Evolutionary conservation across 2,113 vertebrate genomes (phyloP).

Genomic region (Rostratula benghalensis): DNA sequence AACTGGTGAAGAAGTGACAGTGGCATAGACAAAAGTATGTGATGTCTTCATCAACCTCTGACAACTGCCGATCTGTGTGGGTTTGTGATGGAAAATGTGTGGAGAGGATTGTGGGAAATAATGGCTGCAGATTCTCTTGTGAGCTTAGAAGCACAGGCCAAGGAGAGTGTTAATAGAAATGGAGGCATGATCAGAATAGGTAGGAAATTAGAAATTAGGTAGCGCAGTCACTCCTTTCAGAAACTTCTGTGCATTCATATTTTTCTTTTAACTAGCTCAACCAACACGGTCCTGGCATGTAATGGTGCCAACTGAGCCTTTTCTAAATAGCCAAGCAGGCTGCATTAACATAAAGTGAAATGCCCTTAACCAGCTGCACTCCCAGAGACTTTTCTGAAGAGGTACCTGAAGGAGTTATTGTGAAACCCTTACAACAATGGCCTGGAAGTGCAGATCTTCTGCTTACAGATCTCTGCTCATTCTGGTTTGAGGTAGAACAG

Average conservation of each 20-base stretch:
- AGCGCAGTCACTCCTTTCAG: not conserved
- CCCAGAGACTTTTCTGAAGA: not conserved
- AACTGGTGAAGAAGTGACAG: conserved; percentile 28
- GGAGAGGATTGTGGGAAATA: not conserved
- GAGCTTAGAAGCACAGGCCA: not conserved
- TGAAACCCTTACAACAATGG: not conserved
- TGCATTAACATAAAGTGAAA: not conserved
- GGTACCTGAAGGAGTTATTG: not conserved
- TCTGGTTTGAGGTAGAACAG: not conserved
- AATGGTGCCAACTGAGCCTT: not conserved
- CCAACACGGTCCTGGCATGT: not conserved
- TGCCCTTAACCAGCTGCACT: not conserved
- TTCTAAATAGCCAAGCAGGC: not conserved
- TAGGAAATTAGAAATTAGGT: not conserved
- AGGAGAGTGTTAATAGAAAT: not conserved
- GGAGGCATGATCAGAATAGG: not conserved
- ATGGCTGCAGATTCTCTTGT: not conserved
- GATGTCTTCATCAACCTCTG: conserved; percentile 57
- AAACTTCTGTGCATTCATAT: not conserved
- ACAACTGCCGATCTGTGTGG: not conserved
- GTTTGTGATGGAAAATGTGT: not conserved
- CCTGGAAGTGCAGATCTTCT: not conserved
- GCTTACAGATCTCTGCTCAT: not conserved
- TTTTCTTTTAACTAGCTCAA: not conserved
- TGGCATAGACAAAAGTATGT: conserved; percentile 14